These are phyloP conservation scores for Aleiodes sp. DNA, from an alignment of 1,140 invertebrate species.

Conservation along the genomic window DNA sequence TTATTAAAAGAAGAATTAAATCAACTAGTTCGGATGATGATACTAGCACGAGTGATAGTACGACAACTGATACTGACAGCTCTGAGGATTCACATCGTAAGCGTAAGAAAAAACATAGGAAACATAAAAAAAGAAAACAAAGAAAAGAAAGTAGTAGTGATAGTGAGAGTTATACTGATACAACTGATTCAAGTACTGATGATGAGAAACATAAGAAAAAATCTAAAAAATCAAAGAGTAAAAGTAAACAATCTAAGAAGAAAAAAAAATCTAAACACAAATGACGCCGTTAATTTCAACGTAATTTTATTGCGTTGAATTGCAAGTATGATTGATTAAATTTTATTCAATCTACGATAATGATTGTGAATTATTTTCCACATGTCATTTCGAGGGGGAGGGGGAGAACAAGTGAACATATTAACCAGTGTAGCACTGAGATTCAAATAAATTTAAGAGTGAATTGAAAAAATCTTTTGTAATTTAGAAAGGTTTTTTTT, in stretches of 20 bases:
- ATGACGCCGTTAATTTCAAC: constrained; percentile 56
- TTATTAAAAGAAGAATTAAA: constrained; percentile 49
- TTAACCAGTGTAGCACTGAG: no score
- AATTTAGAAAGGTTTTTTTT: no score
- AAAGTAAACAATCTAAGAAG: constrained; percentile 67
- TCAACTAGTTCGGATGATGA: constrained; percentile 53
- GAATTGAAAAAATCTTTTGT: no score
- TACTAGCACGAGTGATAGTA: constrained; percentile 47
- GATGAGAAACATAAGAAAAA: constrained; percentile 66
- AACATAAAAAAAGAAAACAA: constrained; percentile 59
- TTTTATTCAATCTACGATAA: constrained; percentile 6
- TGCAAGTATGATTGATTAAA: background rate
- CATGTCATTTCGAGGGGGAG: no score
- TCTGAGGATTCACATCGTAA: constrained; percentile 62
- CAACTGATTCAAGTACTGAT: constrained; percentile 62
- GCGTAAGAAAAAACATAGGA: constrained; percentile 61
- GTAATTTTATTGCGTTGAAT: background rate
- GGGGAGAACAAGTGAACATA: no score
- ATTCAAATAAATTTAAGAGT: no score
- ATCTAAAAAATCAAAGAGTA: constrained; percentile 61
- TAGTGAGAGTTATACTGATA: constrained; percentile 59
- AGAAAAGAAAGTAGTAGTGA: constrained; percentile 58
- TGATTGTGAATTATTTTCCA: background rate
- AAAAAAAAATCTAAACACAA: constrained; percentile 69
- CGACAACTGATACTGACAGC: constrained; percentile 54